Percentiles rank a stretch among this genome's conserved stretches.
Evolutionary conservation across 2,113 vertebrate genomes (phyloP).

Genomic region (Rhegmatorhina hoffmannsi): DNA sequence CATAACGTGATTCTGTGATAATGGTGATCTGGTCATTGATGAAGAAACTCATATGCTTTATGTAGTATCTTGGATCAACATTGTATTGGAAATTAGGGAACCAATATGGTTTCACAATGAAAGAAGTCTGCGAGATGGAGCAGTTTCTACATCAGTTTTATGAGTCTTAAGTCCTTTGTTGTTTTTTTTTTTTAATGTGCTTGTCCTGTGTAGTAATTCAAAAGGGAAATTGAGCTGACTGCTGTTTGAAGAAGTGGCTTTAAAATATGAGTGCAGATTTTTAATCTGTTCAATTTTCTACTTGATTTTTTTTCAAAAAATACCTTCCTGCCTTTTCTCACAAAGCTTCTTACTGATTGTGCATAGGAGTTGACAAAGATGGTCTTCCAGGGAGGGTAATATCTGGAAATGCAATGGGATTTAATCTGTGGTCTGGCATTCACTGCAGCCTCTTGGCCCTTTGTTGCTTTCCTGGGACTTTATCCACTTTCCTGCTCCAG

Average conservation of each 20-base stretch:
- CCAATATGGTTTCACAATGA: neutral
- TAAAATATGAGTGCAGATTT: neutral
- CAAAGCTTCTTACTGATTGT: neutral
- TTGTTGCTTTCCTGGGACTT: neutral
- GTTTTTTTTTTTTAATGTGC: neutral
- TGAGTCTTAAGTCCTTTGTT: neutral
- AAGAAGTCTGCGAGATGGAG: neutral
- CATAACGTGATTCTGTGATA: neutral
- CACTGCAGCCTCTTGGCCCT: neutral
- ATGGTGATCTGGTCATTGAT: neutral
- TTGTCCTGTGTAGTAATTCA: neutral
- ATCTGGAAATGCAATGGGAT: neutral
- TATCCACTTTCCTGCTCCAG: neutral
- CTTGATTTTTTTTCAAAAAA: neutral
- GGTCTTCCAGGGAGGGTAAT: neutral
- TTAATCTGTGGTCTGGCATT: neutral
- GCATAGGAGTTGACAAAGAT: neutral
- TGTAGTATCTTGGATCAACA: neutral
- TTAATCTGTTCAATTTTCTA: neutral
- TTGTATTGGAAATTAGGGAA: neutral
- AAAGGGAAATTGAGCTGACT: neutral
- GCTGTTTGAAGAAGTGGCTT: neutral
- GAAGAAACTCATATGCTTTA: neutral
- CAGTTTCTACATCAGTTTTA: neutral
- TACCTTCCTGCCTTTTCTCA: neutral